These are phyloP conservation scores for Thrips palmi DNA, from an alignment of 1,140 invertebrate species.

Conservation along the genomic window DNA sequence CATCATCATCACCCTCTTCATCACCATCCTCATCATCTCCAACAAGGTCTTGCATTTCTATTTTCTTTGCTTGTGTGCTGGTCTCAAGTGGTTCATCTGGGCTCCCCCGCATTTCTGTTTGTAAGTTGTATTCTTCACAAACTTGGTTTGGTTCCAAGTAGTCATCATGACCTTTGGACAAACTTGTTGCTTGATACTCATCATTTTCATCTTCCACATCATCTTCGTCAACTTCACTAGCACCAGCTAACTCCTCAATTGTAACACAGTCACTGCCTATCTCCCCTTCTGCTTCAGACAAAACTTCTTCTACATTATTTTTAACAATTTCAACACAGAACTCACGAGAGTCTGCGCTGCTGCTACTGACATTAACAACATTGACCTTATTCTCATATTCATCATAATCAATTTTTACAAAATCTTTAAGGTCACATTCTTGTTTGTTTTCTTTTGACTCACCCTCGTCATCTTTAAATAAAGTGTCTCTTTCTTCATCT, in stretches of 20 bases:
- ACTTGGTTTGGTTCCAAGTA: background rate
- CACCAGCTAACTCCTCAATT: too few species aligned
- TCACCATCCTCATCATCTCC: background rate
- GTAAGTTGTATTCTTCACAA: background rate
- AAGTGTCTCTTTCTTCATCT: too few species aligned
- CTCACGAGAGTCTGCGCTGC: too few species aligned
- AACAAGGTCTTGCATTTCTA: conserved; percentile 1
- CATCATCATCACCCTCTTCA: conserved; percentile 4
- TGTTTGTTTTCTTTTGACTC: too few species aligned
- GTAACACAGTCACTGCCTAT: too few species aligned
- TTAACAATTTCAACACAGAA: conserved; percentile 12
- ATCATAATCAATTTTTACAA: background rate
- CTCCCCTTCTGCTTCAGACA: conserved; percentile 14
- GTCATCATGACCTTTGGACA: background rate
- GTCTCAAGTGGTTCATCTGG: background rate
- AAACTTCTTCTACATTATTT: conserved; percentile 15
- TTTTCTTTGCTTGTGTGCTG: background rate
- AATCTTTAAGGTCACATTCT: too few species aligned
- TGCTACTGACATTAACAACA: too few species aligned
- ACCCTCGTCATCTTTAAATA: too few species aligned
- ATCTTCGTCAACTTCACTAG: conserved; percentile 2
- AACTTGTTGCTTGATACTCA: background rate
- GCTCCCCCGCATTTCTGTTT: background rate
- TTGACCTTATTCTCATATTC: background rate
- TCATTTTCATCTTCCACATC: conserved; percentile 4